These are phyloP conservation scores for Pseudomyrmex dendroicus DNA, from an alignment of 1,140 invertebrate species.

Conservation along the genomic window DNA sequence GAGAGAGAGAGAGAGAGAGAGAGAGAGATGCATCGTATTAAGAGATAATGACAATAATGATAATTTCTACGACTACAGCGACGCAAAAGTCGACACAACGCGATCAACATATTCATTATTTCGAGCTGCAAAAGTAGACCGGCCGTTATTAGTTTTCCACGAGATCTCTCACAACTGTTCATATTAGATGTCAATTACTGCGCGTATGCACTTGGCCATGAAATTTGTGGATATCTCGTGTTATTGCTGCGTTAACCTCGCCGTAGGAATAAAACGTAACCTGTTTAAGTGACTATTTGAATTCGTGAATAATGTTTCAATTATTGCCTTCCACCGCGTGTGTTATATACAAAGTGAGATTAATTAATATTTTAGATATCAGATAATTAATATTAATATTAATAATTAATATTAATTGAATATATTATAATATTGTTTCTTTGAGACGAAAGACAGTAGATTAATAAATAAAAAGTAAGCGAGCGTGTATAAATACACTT, in stretches of 20 bases:
- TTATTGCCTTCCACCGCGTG: not conserved
- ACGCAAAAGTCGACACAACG: slow-evolving; percentile 39
- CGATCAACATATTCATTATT: slow-evolving; percentile 43
- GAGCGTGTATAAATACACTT: not conserved
- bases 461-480: not conserved
- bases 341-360: not conserved
- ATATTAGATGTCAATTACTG: slow-evolving; percentile 40
- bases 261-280: slow-evolving; percentile 38
- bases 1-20: not conserved
- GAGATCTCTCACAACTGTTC: slow-evolving; percentile 40
- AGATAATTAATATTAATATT: not conserved
- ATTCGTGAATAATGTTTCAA: slow-evolving; percentile 50
- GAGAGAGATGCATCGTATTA: slow-evolving; percentile 11
- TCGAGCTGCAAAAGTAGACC: slow-evolving; percentile 49
- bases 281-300: slow-evolving; percentile 30
- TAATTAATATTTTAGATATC: slow-evolving; percentile 17
- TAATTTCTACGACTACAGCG: slow-evolving; percentile 15
- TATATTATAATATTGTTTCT: not conserved
- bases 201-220: slow-evolving; percentile 21
- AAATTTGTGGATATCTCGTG: slow-evolving; percentile 42
- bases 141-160: slow-evolving; percentile 52
- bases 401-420: not conserved
- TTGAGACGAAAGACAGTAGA: too few relatives aligned
- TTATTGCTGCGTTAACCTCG: slow-evolving; percentile 27
- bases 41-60: slow-evolving; percentile 26